Conservation (phyloP, 2,797 vertebrate species). For the Rhincodon typus region DNA sequence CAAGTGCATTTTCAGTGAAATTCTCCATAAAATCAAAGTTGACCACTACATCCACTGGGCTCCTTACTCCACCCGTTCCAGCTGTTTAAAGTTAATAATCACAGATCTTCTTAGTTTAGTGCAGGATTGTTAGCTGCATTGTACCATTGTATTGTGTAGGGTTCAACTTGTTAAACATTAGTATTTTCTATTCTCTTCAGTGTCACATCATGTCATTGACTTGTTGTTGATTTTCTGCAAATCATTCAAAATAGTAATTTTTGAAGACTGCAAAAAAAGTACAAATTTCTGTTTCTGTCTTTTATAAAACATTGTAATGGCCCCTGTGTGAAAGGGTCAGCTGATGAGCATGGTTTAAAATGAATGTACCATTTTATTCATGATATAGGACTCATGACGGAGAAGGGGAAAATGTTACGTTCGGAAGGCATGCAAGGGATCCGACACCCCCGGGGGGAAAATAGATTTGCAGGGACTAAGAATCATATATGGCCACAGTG, state of each 20-base stretch:
- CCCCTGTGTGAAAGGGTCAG: no score
- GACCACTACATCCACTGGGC: not conserved
- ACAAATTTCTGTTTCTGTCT: not conserved
- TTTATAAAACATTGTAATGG: not conserved
- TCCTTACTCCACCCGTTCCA: not conserved
- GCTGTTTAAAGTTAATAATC: not conserved
- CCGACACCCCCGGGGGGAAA: not conserved
- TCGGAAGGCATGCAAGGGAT: not conserved
- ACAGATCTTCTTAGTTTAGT: not conserved
- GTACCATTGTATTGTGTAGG: not conserved
- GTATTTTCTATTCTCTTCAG: not conserved
- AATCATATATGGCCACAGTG: fast-evolving
- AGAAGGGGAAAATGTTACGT: not conserved
- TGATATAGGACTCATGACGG: not conserved
- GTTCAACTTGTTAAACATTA: not conserved
- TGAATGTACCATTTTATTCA: not conserved
- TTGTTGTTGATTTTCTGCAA: not conserved
- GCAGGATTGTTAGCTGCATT: not conserved
- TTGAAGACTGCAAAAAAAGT: not conserved
- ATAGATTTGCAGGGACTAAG: not conserved
- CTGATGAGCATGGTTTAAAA: not conserved
- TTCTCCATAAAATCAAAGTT: not conserved
- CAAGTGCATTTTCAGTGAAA: not conserved
- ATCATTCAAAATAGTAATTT: not conserved
- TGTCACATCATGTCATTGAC: not conserved